A percentile compares a stretch with the other conserved stretches of the same genome.
phyloP scores from a whole-genome alignment of 2,797 vertebrate species.

The Labeo calbasu region DNA sequence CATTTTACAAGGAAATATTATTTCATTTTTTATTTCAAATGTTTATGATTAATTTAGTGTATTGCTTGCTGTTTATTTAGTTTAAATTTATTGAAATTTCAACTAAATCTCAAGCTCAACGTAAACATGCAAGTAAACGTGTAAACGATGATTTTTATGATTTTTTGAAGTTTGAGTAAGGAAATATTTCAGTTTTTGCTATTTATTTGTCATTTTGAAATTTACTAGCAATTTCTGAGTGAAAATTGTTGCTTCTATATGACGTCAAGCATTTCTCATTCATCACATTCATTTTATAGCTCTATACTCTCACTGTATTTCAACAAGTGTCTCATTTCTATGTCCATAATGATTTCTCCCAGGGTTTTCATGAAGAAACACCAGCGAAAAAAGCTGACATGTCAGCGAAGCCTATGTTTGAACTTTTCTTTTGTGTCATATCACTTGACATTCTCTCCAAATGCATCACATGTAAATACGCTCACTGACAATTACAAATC shows the following conservation, averaged over 20 bases:
- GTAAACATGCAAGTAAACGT: too few species aligned
- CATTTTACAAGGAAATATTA: too few species aligned
- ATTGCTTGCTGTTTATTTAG: too few species aligned
- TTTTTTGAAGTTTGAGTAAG: too few species aligned
- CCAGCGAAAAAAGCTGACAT: not conserved
- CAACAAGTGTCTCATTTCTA: not conserved
- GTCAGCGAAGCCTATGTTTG: not conserved
- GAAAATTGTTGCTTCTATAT: not conserved
- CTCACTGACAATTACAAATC: slow-evolving; percentile 58
- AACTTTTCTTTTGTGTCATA: slow-evolving; percentile 16
- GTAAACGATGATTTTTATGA: too few species aligned
- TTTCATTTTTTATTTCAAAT: too few species aligned
- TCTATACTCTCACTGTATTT: not conserved
- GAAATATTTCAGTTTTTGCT: not conserved
- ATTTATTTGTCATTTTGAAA: not conserved
- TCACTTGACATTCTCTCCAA: slow-evolving; percentile 41
- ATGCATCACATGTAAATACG: slow-evolving; percentile 44
- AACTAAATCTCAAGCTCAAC: too few species aligned
- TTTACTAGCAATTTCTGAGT: not conserved
- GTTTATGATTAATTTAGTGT: too few species aligned
- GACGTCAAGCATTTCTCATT: not conserved
- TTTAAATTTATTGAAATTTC: too few species aligned
- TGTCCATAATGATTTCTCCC: not conserved
- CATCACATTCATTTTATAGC: not conserved
- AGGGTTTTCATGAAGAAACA: not conserved